Evolutionary conservation across 2,888 invertebrate species (phyloP), one percentile per base, ranked within the genome.

Genomic region (Parnassius mnemosyne): DNA sequence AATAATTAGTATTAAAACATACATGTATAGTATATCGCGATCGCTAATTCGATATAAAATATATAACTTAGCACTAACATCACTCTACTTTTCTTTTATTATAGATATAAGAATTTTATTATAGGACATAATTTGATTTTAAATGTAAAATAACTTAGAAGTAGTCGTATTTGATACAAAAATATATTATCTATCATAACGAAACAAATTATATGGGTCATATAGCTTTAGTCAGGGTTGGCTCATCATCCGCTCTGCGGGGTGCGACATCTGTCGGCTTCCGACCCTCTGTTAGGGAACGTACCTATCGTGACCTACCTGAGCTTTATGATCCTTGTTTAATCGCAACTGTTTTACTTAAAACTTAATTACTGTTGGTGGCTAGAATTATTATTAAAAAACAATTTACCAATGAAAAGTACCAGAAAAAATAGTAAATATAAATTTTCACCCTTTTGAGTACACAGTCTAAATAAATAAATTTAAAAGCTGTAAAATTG

Each of bases 211-310:
- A 64, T 66, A 63, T 67, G 65, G 66, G 63, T 63, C 47, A 60
- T 64, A 62, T 53, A 66, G 64, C 62, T 65, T 63, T 65, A 65
- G 65, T 53, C 63, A 59, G 65, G 66, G 67, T 62, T 63, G 69
- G 73, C 76, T 86, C 84, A 89, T 89, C 88, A 85, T 76, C 71
- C 77, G 78, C 89, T 61, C 90, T 54, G 79, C 87, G 72, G 92
- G 92, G 89, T 89, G 77, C 80, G 80, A 83, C 92, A 91, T 91
- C 91, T 91, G 91, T 83, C 84, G 78, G 71, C 67, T 75, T 70
- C 66, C 68, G 70, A 75, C 77, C 63, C 63, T 25, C 34, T 43
- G 34, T 7, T 55, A 54, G 44, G 12, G 53, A 41, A 57, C 68
- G 70, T 67, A 76, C 78, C 76, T 74, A 68, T 49, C 56, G 25